phyloP scores from a whole-genome alignment of 1,140 invertebrate genomes.

The Elysia chlorotica region DNA sequence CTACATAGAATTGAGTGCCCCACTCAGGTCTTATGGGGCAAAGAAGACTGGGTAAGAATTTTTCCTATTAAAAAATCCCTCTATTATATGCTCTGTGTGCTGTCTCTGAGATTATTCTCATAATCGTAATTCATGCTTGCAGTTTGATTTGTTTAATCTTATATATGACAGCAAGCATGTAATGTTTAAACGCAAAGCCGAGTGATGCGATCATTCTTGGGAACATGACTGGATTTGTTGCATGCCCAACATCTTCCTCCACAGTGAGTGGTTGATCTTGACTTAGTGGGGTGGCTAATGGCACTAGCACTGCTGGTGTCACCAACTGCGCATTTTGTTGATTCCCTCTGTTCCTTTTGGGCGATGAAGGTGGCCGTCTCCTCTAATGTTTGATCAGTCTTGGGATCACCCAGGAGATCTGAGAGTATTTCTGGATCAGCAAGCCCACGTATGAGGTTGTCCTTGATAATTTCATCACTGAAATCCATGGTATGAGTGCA shows the following conservation, averaged over 20 bases:
- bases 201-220: neutral
- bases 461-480: constrained; percentile 26
- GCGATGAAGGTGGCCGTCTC: constrained; percentile 27
- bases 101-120: too few relatives aligned
- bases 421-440: constrained; percentile 23
- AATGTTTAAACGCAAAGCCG: too few relatives aligned
- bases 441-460: constrained; percentile 27
- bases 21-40: neutral
- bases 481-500: constrained; percentile 25
- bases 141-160: too few relatives aligned
- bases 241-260: neutral
- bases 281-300: neutral
- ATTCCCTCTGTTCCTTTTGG: constrained; percentile 31
- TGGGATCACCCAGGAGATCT: constrained; percentile 28
- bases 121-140: too few relatives aligned
- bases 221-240: constrained; percentile 7
- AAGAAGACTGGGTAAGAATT: neutral
- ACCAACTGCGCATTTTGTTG: constrained; percentile 20
- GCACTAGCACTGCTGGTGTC: neutral
- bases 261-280: neutral
- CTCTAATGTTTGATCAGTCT: constrained; percentile 29
- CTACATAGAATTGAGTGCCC: neutral
- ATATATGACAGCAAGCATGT: too few relatives aligned
- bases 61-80: too few relatives aligned
- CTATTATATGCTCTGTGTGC: too few relatives aligned